Conservation (phyloP, 1,140 invertebrate genomes). For the Zaprionus nigranus region DNA sequence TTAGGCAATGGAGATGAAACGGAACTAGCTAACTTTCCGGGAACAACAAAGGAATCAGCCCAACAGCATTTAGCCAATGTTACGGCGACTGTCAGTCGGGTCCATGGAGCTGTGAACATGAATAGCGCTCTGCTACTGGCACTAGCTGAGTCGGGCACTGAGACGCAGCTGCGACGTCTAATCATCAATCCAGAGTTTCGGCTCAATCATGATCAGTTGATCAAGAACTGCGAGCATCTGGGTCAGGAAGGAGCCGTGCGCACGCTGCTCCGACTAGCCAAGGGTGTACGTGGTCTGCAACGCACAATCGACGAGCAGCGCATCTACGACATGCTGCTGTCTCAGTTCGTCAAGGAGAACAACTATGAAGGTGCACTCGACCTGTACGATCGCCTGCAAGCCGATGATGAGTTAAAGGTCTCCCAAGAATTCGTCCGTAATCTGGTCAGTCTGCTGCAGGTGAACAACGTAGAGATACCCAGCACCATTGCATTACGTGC, state of each 20-base stretch:
- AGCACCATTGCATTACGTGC: constrained; percentile 73
- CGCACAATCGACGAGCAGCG: constrained; percentile 70
- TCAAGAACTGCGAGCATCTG: constrained; percentile 77
- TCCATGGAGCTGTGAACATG: constrained; percentile 81
- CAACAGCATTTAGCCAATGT: constrained; percentile 82
- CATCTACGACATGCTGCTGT: constrained; percentile 84
- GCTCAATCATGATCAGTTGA: constrained; percentile 71
- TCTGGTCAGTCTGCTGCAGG: constrained; percentile 69
- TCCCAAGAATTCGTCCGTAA: constrained; percentile 78
- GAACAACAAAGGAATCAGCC: constrained; percentile 30
- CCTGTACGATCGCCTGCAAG: constrained; percentile 81
- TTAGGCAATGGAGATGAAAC: constrained; percentile 60
- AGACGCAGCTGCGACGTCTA: constrained; percentile 81
- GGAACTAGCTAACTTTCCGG: constrained; percentile 44
- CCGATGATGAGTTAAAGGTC: constrained; percentile 77
- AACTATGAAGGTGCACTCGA: constrained; percentile 80
- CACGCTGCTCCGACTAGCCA: constrained; percentile 77
- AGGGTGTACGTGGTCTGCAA: constrained; percentile 67
- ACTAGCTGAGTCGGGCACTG: constrained; percentile 84
- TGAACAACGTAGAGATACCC: constrained; percentile 77
- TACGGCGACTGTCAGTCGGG: constrained; percentile 60
- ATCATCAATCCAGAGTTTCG: constrained; percentile 82
- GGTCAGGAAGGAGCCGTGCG: constrained; percentile 73
- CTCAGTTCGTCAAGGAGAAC: constrained; percentile 83
- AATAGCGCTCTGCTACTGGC: constrained; percentile 81